Evolutionary conservation across 2,797 vertebrate genomes (phyloP).

Genomic region (Okamejei kenojei): DNA sequence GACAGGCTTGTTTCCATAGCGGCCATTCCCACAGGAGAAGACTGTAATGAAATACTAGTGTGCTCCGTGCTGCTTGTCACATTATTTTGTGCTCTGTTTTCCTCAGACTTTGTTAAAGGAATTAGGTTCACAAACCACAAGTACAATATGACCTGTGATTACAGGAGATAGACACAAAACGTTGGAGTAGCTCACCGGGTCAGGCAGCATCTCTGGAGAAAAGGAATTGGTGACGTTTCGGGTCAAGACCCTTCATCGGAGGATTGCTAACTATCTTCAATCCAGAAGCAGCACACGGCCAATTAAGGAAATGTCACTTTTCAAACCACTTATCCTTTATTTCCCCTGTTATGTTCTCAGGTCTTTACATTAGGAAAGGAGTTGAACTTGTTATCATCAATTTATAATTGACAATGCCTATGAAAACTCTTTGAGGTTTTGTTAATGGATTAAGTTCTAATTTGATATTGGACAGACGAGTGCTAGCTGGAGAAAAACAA

Average conservation of each 20-base stretch:
- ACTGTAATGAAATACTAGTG: neutral
- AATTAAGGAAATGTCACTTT: neutral
- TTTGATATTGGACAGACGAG: neutral
- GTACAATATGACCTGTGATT: neutral
- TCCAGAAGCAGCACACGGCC: neutral
- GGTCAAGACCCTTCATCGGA: no score
- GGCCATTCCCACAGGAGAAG: neutral
- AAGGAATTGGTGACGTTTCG: no score
- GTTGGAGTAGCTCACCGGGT: no score
- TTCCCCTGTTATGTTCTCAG: neutral
- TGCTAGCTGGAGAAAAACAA: neutral
- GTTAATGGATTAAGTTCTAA: neutral
- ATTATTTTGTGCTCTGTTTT: neutral
- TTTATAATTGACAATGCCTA: neutral
- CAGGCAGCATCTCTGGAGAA: no score
- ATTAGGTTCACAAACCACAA: neutral
- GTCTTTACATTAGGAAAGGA: neutral
- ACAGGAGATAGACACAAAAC: neutral
- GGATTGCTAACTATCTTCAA: neutral
- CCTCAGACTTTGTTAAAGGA: neutral
- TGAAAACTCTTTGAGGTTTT: neutral
- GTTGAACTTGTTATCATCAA: neutral
- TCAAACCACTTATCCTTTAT: neutral
- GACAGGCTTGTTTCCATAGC: constrained; percentile 1
- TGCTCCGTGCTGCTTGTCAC: no score